Percentiles rank a stretch among this genome's conserved stretches.
Conservation (phyloP, 1,140 invertebrate genomes). For the Cotesia vestalis region DNA sequence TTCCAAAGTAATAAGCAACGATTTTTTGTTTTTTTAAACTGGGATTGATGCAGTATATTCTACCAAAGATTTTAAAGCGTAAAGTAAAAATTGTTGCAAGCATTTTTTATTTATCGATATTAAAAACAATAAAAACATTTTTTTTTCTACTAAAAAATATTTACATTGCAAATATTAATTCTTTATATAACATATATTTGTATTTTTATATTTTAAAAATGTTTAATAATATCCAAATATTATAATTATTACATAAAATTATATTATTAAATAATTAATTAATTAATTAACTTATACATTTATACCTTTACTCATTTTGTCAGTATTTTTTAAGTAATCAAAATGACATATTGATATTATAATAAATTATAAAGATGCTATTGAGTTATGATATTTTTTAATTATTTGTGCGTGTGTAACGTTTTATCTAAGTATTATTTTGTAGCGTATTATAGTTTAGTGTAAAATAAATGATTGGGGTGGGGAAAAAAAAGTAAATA, state of each 20-base stretch:
- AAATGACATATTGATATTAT: background rate
- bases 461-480: background rate
- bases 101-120: background rate
- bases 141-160: constrained; percentile 11
- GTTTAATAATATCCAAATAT: no score
- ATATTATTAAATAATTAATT: background rate
- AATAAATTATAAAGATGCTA: background rate
- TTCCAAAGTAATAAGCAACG: constrained; percentile 32
- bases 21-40: constrained; percentile 14
- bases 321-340: constrained; percentile 3
- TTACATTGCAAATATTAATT: no score
- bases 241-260: background rate
- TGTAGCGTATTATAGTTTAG: background rate
- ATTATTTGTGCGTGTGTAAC: constrained; percentile 6
- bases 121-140: constrained; percentile 17
- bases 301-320: background rate
- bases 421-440: constrained; percentile 5
- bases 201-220: no score
- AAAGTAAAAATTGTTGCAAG: constrained; percentile 23
- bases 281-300: background rate
- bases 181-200: no score
- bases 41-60: constrained; percentile 36
- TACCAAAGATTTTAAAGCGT: constrained; percentile 40
- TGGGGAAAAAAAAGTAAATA: no score
- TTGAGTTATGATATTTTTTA: background rate